Base-by-base conservation (phyloP, 2,888 invertebrate species). In the Campoplex capitator region DNA sequence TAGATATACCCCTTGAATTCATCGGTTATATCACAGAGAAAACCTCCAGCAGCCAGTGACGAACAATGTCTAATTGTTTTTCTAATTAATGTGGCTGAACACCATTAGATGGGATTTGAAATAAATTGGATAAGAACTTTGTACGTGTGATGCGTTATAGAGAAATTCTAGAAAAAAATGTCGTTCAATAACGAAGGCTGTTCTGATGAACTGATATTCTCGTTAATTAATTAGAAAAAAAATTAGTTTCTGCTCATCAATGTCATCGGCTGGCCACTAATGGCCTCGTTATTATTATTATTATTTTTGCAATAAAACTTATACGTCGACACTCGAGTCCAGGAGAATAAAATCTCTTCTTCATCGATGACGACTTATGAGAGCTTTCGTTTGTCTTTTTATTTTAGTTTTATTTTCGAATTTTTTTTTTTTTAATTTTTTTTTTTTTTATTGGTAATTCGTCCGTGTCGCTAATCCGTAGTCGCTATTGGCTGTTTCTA, bases 21-120 rank as follows among this genome's bases (percentile, higher is more conserved):
- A 88, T 88, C 89, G 87, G 86, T 87, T 90, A 90, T 91, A 91
- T 92, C 91, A 92, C 91, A 91, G 90, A 89, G 89, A 89, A 89
- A 88, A 85, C 75, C 85, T 85, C 87, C 88, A 87, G 87, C 80
- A 80, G 80, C 70, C 86, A 86, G 67, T 83, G 80, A 86, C 32
- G 65, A 71, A 67, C 73, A 83, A 78, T 58, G 56, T 80, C 48
- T 73, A 78, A 62, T 79, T 79, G 75, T 76, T 75, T 54, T 79
- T 70, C 51, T 23, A 58, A 70, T 56, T 75, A 58, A 68, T 78
- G 65, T 23, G 38, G 9, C 16, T 76, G 32, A 48, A 56, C 13
- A 71, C 68, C n/a, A 42, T 62, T 1, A 2, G 0, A n/a, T 16
- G 16, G 28, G 54, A 13, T 51, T 13, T 54, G 18, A 6, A 32